Percentiles rank a stretch among this genome's conserved stretches.
phyloP scores from a whole-genome alignment of 2,113 vertebrate genomes.

The Perca fluviatilis region DNA sequence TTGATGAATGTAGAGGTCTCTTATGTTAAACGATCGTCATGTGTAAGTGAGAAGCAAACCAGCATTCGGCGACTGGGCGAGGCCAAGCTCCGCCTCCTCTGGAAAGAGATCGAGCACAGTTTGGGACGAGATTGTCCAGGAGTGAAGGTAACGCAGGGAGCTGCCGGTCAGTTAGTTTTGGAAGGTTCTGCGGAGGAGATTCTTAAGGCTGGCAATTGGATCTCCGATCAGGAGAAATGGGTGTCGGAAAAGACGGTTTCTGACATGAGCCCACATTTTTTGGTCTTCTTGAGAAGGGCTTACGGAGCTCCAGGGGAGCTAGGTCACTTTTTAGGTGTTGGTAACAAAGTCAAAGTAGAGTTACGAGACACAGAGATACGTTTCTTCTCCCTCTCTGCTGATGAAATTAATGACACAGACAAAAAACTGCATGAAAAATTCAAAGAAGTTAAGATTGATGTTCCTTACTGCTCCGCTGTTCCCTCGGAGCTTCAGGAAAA shows the following conservation, averaged over 20 bases:
- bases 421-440: conserved; percentile 43
- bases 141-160: conserved; percentile 38
- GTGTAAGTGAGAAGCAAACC: conserved; percentile 7
- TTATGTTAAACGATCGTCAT: background rate
- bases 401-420: conserved; percentile 30
- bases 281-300: conserved; percentile 56
- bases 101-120: conserved; percentile 46
- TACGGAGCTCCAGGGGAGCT: conserved; percentile 44
- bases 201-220: conserved; percentile 38
- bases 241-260: conserved; percentile 50
- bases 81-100: conserved; percentile 67
- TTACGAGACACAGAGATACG: conserved; percentile 56
- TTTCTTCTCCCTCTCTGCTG: conserved; percentile 49
- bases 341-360: conserved; percentile 51
- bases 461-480: conserved; percentile 24
- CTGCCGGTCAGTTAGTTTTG: conserved; percentile 50
- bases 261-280: conserved; percentile 39
- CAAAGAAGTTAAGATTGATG: conserved; percentile 37
- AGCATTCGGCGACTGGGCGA: conserved; percentile 41
- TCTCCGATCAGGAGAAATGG: conserved; percentile 12
- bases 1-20: background rate
- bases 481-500: conserved; percentile 38
- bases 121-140: conserved; percentile 39
- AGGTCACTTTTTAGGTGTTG: conserved; percentile 34
- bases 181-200: conserved; percentile 56